These are phyloP conservation scores for Protophormia terraenovae DNA, from an alignment of 2,888 invertebrate species.

Conservation along the genomic window DNA sequence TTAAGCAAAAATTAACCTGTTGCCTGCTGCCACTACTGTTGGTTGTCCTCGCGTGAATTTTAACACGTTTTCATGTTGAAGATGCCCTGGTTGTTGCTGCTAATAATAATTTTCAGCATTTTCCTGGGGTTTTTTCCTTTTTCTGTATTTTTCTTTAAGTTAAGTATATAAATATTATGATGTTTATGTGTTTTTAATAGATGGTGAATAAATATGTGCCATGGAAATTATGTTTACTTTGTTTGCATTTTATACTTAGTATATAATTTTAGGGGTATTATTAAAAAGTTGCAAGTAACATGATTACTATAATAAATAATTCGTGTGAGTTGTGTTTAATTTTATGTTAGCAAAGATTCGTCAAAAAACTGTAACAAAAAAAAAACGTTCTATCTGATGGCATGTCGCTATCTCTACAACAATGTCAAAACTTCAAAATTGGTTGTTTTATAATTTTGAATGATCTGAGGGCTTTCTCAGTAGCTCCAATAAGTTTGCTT, in stretches of 20 bases:
- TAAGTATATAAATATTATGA: slow-evolving; percentile 11
- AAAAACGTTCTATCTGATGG: too few species aligned
- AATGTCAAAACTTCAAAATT: too few species aligned
- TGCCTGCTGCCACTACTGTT: slow-evolving; percentile 70
- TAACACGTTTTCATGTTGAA: slow-evolving; percentile 68
- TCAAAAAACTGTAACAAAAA: too few species aligned
- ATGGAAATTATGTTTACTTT: slow-evolving; percentile 35
- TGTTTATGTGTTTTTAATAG: slow-evolving; percentile 13
- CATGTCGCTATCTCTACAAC: too few species aligned
- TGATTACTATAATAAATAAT: background rate
- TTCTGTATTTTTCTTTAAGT: background rate
- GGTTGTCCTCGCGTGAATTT: slow-evolving; percentile 64
- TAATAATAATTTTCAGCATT: slow-evolving; percentile 70
- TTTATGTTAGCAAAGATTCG: too few species aligned
- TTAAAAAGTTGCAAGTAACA: background rate
- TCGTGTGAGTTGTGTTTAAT: background rate
- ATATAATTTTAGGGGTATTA: background rate
- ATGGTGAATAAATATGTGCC: slow-evolving; percentile 18
- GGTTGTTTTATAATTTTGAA: too few species aligned
- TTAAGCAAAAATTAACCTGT: slow-evolving; percentile 78
- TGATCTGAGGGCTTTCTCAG: too few species aligned
- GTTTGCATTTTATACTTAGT: background rate
- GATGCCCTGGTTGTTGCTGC: slow-evolving; percentile 70
- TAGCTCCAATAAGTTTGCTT: too few species aligned
- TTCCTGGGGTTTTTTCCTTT: background rate